A percentile compares a stretch with the other conserved stretches of the same genome.
These are phyloP conservation scores for Lutjanus campechanus DNA, from an alignment of 2,797 vertebrate genomes.

Conservation along the genomic window DNA sequence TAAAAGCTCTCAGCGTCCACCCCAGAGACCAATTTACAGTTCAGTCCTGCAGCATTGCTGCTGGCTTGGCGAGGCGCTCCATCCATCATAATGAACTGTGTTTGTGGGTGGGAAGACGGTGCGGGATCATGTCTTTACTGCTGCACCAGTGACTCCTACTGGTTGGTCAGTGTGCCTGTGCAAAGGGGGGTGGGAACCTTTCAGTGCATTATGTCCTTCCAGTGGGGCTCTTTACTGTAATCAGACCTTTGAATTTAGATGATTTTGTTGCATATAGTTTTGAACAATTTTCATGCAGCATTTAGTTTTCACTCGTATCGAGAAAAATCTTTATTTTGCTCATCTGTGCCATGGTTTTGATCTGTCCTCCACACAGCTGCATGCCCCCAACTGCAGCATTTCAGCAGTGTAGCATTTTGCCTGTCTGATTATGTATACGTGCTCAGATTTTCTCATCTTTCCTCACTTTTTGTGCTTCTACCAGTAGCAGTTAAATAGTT, in stretches of 20 bases:
- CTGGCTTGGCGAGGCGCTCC: conserved; percentile 56
- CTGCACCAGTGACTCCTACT: conserved; percentile 42
- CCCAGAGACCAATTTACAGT: conserved; percentile 74
- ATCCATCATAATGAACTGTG: conserved; percentile 67
- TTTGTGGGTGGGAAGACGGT: conserved; percentile 55
- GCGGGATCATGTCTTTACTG: conserved; percentile 34
- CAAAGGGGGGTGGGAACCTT: background rate
- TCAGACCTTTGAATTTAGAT: background rate
- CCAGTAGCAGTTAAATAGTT: too few relatives aligned
- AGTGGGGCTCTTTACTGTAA: background rate
- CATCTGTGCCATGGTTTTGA: too few relatives aligned
- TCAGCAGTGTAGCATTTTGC: too few relatives aligned
- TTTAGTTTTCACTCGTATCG: background rate
- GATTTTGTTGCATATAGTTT: background rate
- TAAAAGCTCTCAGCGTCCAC: conserved; percentile 51
- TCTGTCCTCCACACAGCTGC: too few relatives aligned
- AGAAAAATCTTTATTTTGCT: background rate
- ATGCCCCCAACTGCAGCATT: too few relatives aligned
- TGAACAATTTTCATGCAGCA: background rate
- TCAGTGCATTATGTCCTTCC: background rate
- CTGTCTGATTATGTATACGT: too few relatives aligned
- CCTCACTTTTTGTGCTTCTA: too few relatives aligned
- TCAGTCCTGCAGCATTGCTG: conserved; percentile 68
- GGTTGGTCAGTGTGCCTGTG: conserved; percentile 18
- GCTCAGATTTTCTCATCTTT: too few relatives aligned